Conservation (phyloP, 2,113 vertebrate genomes). For the Pan paniscus region DNA sequence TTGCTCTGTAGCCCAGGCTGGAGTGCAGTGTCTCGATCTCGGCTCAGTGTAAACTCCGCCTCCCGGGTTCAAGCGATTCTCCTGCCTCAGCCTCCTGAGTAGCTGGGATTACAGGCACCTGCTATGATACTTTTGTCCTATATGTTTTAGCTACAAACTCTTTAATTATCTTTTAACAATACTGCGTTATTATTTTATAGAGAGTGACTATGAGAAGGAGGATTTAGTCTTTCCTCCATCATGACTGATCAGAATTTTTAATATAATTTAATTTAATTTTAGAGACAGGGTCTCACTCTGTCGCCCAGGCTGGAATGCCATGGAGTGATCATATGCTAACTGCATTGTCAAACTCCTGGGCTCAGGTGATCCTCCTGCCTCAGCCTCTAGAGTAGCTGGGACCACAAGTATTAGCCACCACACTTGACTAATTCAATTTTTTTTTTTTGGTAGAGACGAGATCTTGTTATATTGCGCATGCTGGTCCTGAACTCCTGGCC, state of each 20-base stretch:
- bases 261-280: not conserved
- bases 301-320: not conserved
- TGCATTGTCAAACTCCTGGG: not conserved
- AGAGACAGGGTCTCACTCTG: not conserved
- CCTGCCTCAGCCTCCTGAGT: too few species aligned
- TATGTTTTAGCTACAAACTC: not conserved
- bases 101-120: fast-evolving
- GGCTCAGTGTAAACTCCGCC: too few species aligned
- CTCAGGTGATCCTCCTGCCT: not conserved
- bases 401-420: not conserved
- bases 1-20: too few species aligned
- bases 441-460: not conserved
- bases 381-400: not conserved
- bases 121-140: not conserved
- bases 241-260: not conserved
- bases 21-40: too few species aligned
- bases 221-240: not conserved
- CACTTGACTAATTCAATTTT: not conserved
- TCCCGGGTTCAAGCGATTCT: too few species aligned
- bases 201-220: not conserved
- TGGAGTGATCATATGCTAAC: not conserved
- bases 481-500: not conserved
- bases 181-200: not conserved
- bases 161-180: not conserved
- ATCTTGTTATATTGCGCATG: not conserved